These are phyloP conservation scores for Nomada flava DNA, from an alignment of 2,888 invertebrate genomes.

Conservation along the genomic window DNA sequence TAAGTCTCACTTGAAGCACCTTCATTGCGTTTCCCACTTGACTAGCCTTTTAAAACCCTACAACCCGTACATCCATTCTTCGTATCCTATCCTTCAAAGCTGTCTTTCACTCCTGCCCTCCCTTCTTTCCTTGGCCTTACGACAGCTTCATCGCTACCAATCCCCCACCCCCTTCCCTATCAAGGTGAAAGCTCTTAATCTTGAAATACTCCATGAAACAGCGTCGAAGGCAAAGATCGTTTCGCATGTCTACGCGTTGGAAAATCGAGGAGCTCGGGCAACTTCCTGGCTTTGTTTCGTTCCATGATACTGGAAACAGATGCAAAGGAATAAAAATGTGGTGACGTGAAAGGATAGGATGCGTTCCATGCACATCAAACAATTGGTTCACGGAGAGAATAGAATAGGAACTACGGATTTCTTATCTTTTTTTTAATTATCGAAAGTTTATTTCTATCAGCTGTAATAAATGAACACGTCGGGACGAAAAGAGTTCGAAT, in stretches of 20 bases:
- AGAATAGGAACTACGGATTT: constrained; percentile 25
- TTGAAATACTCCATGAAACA: constrained; percentile 59
- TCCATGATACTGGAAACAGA: constrained; percentile 1
- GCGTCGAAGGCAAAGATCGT: constrained; percentile 29
- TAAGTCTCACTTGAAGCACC: constrained; percentile 26
- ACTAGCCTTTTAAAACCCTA: constrained; percentile 2
- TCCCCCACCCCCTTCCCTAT: constrained; percentile 24
- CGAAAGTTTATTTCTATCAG: background rate
- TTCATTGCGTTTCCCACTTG: constrained; percentile 1
- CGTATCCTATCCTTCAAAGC: constrained; percentile 17
- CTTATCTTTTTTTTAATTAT: too few relatives aligned
- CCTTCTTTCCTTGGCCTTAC: constrained; percentile 16
- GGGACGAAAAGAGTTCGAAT: too few relatives aligned
- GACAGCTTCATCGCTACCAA: background rate
- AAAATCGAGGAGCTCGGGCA: constrained; percentile 21
- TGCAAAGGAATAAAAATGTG: constrained; percentile 27
- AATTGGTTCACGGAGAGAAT: constrained; percentile 47
- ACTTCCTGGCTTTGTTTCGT: constrained; percentile 49
- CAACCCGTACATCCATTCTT: constrained; percentile 26
- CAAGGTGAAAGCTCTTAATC: constrained; percentile 70
- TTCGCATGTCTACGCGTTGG: constrained; percentile 49
- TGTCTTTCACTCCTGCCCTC: constrained; percentile 15
- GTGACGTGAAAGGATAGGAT: background rate
- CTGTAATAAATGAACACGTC: background rate
- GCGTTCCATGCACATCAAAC: constrained; percentile 35